Evolutionary conservation across 2,797 vertebrate genomes (phyloP).

Genomic region (Monodelphis domestica): DNA sequence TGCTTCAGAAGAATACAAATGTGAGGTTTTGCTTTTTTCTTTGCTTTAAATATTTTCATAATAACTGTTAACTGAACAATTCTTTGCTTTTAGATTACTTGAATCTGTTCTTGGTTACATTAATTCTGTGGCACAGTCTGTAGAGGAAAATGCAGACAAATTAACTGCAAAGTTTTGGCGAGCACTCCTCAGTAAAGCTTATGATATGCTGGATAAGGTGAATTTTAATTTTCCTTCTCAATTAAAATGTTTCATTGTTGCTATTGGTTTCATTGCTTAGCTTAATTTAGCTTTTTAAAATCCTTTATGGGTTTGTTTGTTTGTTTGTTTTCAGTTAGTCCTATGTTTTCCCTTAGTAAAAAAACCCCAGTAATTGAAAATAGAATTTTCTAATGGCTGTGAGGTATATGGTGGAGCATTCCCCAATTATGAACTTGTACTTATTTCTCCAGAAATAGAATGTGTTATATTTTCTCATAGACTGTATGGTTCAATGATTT

Average conservation of each 20-base stretch:
- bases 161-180: constrained; percentile 96
- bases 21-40: neutral
- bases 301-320: neutral
- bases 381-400: neutral
- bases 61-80: neutral
- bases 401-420: neutral
- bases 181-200: constrained; percentile 93
- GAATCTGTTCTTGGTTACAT: constrained; percentile 93
- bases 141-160: constrained; percentile 91
- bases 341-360: constrained; percentile 29
- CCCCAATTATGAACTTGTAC: neutral
- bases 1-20: neutral
- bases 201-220: constrained; percentile 96
- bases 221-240: neutral
- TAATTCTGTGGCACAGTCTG: constrained; percentile 89
- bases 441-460: neutral
- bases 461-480: neutral
- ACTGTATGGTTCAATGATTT: neutral
- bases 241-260: neutral
- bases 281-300: neutral
- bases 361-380: constrained; percentile 14
- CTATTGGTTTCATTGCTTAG: neutral
- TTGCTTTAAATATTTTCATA: neutral
- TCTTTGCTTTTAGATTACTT: constrained; percentile 87
- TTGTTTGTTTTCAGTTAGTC: neutral